Conservation (phyloP, 2,888 invertebrate species). For the Acheta domesticus region DNA sequence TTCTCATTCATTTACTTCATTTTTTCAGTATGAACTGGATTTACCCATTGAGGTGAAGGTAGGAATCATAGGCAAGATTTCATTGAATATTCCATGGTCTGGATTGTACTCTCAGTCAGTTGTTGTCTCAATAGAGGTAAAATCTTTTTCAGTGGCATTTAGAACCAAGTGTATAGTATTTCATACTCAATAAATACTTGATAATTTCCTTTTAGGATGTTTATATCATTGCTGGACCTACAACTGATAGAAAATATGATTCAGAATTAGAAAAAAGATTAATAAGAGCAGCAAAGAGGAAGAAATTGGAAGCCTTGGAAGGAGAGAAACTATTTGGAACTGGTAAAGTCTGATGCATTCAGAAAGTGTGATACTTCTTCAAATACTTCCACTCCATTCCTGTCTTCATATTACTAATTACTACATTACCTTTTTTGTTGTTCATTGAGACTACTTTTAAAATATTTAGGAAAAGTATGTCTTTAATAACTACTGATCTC, state of each 20-base stretch:
- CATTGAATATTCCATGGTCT: constrained; percentile 74
- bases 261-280: constrained; percentile 69
- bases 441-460: background rate
- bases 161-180: too few relatives aligned
- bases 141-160: background rate
- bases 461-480: background rate
- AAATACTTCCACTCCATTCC: background rate
- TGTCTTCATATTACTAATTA: background rate
- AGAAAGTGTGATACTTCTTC: background rate
- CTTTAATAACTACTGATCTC: background rate
- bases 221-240: constrained; percentile 71
- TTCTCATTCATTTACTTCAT: constrained; percentile 19
- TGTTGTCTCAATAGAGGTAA: constrained; percentile 64
- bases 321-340: constrained; percentile 54
- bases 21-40: constrained; percentile 71
- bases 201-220: constrained; percentile 54
- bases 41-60: constrained; percentile 78
- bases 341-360: constrained; percentile 38
- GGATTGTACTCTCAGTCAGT: constrained; percentile 71
- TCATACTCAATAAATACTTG: too few relatives aligned
- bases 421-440: background rate
- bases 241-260: constrained; percentile 65
- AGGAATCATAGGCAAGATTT: constrained; percentile 72
- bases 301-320: constrained; percentile 65
- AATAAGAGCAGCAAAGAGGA: constrained; percentile 67